Evolutionary conservation across 2,113 vertebrate genomes (phyloP).

Genomic region (Thinocorus orbignyianus): DNA sequence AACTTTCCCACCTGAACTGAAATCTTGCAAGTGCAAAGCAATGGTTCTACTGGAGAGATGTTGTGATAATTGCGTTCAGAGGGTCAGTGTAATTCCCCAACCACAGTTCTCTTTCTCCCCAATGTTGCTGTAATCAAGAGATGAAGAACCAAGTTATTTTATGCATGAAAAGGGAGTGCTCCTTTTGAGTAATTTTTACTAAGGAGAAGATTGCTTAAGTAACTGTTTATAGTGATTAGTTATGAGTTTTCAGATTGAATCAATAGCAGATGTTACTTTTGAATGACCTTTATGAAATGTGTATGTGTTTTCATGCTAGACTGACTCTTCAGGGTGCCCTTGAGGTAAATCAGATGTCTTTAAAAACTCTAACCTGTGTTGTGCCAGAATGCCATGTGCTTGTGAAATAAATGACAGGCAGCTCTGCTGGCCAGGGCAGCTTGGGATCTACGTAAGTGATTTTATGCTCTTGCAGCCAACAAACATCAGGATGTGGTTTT

Average conservation of each 20-base stretch:
- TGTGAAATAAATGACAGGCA: neutral
- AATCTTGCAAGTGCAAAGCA: neutral
- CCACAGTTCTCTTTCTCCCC: neutral
- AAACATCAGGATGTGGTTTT: slow-evolving; percentile 15
- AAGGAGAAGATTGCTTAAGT: neutral
- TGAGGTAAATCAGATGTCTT: slow-evolving; percentile 34
- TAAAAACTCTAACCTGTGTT: neutral
- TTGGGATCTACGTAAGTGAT: neutral
- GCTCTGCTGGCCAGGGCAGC: neutral
- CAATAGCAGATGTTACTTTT: slow-evolving; percentile 47
- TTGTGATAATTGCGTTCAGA: too few relatives aligned
- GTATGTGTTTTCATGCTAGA: slow-evolving; percentile 34
- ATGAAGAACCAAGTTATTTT: neutral
- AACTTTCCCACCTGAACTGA: neutral
- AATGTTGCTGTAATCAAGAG: neutral
- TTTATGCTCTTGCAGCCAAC: neutral
- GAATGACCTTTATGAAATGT: slow-evolving; percentile 12
- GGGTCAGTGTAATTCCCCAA: neutral
- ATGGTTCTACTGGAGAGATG: rapidly evolving
- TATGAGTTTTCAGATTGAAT: slow-evolving; percentile 16
- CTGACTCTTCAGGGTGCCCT: slow-evolving; percentile 17
- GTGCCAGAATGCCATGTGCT: neutral
- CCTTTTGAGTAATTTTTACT: neutral
- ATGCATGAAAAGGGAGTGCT: neutral
- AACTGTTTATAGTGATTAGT: slow-evolving; percentile 38